Conservation (phyloP, 2,888 invertebrate genomes). For the Eurytoma adleriae region DNA sequence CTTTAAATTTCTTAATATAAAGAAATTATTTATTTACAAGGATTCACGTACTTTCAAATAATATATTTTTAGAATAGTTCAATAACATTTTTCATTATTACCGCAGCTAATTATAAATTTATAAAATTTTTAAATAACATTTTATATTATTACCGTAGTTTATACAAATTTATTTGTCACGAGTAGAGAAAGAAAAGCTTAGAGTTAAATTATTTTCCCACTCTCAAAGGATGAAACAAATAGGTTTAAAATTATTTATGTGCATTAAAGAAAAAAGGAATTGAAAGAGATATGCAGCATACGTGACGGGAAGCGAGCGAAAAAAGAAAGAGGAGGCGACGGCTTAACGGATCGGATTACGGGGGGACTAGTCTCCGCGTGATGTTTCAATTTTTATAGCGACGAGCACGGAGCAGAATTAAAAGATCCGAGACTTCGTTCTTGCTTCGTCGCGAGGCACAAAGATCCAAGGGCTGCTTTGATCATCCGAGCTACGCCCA, state of each 20-base stretch:
- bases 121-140: too few relatives aligned
- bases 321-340: constrained; percentile 10
- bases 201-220: background rate
- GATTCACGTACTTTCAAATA: too few relatives aligned
- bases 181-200: background rate
- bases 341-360: constrained; percentile 35
- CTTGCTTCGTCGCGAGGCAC: background rate
- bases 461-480: too few relatives aligned
- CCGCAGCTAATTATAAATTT: too few relatives aligned
- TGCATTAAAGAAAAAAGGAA: background rate
- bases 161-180: too few relatives aligned
- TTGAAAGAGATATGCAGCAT: background rate
- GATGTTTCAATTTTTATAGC: constrained; percentile 46
- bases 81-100: too few relatives aligned
- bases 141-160: too few relatives aligned
- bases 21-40: too few relatives aligned
- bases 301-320: background rate
- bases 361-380: constrained; percentile 10
- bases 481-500: background rate
- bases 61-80: too few relatives aligned
- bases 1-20: too few relatives aligned
- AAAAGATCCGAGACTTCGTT: constrained; percentile 7
- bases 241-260: too few relatives aligned
- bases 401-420: constrained; percentile 17
- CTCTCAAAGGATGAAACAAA: background rate